Evolutionary conservation across 2,888 invertebrate species (phyloP), one percentile per base, ranked within the genome.

Genomic region (Pristionchus maxplancki): DNA sequence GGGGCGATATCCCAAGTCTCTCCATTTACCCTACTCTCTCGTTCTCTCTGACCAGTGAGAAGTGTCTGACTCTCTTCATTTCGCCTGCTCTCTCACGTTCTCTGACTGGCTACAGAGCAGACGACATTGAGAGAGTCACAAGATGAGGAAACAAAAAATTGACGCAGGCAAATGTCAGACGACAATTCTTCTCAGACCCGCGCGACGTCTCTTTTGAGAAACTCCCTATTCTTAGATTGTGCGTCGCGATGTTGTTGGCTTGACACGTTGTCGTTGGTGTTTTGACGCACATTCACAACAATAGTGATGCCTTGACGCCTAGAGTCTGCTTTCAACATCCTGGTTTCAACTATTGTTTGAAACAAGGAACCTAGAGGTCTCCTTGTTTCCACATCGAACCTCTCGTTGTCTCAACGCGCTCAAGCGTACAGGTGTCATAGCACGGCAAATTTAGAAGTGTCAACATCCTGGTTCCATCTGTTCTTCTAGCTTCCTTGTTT

Each of bases 111-210:
- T 34, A 71, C 13, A 71, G 11, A 71, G 28, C 28, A 28, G 34
- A 15, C 37, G 0, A 37, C 15, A 34, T 34, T 9, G 37, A 40
- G 37, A 37, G 37, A 37, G 24, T 34, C 34, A 20, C 31, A 71
- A 17, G 71, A 20, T 34, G 34, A 67, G 71, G 24, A 37, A 71
- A 71, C 9, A 31, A 31, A 31, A 15, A 31, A 67, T 67, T 67
- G 64, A 67, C n/a, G 62, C 62, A 58, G 58, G 58, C 9, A 67
- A 31, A 67, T 67, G 64, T 67, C 64, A 67, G 64, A 67, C 17
- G 64, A 67, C 64, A 67, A 24, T 2, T 31, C 13, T 58, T 58
- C 58, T 50, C 24, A 24, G 58, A 58, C 58, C 15, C n/a, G 58
- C 58, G 58, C 8, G 58, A n/a, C 58, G 58, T 9, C 2, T 58